phyloP scores from a whole-genome alignment of 1,140 invertebrate genomes.

The Brachionus rotundiformis region DNA sequence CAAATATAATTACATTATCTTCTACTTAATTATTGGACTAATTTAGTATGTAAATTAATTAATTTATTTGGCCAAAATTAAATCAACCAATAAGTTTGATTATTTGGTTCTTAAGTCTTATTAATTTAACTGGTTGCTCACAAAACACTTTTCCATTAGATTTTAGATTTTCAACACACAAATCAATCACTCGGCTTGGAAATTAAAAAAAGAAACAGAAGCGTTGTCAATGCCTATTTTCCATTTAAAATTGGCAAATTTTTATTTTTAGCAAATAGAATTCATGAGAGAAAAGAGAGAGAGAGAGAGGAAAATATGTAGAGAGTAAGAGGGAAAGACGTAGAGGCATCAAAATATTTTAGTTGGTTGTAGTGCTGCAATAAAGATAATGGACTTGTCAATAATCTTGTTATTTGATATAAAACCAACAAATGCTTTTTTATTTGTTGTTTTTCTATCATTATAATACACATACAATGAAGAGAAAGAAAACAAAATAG shows the following conservation, averaged over 20 bases:
- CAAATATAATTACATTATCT: not conserved
- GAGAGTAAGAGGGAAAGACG: too few relatives aligned
- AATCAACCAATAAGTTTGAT: constrained; percentile 35
- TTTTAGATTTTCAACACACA: not conserved
- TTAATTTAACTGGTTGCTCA: constrained; percentile 35
- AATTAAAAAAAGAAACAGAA: constrained; percentile 22
- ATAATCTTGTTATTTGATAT: constrained; percentile 44
- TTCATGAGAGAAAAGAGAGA: too few relatives aligned
- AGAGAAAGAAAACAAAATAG: not conserved
- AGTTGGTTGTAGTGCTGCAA: not conserved
- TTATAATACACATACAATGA: not conserved
- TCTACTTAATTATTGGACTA: constrained; percentile 29
- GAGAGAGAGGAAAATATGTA: too few relatives aligned
- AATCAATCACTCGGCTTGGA: constrained; percentile 23
- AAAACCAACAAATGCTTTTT: constrained; percentile 39
- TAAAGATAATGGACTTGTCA: constrained; percentile 49
- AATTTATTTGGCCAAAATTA: not conserved
- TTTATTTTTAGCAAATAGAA: constrained; percentile 9
- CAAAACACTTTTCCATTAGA: constrained; percentile 24
- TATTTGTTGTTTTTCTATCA: not conserved
- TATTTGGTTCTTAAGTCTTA: not conserved
- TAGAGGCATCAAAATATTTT: constrained; percentile 2
- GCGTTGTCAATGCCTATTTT: not conserved
- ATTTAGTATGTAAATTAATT: constrained; percentile 46
- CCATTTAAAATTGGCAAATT: not conserved